Conservation (phyloP, 2,113 vertebrate species). For the Austrofundulus limnaeus region DNA sequence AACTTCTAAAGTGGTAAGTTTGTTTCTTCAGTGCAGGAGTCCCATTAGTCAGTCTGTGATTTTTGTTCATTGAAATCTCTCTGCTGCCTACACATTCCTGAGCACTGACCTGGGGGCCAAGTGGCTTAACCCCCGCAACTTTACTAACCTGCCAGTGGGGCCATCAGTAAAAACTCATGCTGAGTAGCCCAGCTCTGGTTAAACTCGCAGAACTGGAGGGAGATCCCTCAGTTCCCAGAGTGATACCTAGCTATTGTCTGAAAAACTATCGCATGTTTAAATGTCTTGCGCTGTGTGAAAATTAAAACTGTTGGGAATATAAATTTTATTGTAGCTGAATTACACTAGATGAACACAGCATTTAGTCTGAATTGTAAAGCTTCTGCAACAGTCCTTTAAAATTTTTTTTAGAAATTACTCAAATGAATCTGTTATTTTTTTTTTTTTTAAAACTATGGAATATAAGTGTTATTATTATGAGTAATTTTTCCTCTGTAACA, state of each 20-base stretch:
- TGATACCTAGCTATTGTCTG: too few relatives aligned
- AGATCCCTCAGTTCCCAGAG: background rate
- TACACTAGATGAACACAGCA: too few relatives aligned
- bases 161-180: slow-evolving; percentile 27
- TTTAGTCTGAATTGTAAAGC: too few relatives aligned
- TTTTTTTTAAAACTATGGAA: too few relatives aligned
- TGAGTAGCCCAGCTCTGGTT: slow-evolving; percentile 14
- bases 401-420: too few relatives aligned
- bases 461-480: too few relatives aligned
- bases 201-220: background rate
- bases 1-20: background rate
- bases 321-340: too few relatives aligned
- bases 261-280: background rate
- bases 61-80: slow-evolving; percentile 30
- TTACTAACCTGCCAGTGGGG: slow-evolving; percentile 20
- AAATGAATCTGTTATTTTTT: too few relatives aligned
- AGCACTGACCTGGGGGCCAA: slow-evolving; percentile 32
- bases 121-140: slow-evolving; percentile 38
- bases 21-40: background rate
- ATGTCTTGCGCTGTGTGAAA: too few relatives aligned
- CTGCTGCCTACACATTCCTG: slow-evolving; percentile 51
- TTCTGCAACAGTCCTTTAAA: too few relatives aligned
- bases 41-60: slow-evolving; percentile 23
- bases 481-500: too few relatives aligned
- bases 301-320: too few relatives aligned